phyloP scores from a whole-genome alignment of 2,888 invertebrate species.

The Belgica antarctica region DNA sequence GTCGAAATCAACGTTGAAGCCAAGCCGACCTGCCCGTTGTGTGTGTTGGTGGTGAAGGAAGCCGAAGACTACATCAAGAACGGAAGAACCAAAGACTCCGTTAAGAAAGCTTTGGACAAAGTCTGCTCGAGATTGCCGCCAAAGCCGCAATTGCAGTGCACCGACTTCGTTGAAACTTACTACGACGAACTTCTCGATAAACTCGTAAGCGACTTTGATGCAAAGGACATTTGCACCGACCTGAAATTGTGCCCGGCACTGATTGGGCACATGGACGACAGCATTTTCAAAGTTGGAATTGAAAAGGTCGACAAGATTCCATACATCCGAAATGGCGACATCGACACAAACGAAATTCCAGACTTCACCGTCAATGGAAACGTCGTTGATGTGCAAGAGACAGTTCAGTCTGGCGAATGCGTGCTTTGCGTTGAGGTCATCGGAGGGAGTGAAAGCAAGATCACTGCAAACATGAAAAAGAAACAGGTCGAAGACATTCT shows the following conservation, averaged over 20 bases:
- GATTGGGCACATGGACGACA: conserved; percentile 48
- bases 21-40: conserved; percentile 75
- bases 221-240: conserved; percentile 74
- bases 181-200: conserved; percentile 73
- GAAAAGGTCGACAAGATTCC: conserved; percentile 45
- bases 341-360: conserved; percentile 65
- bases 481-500: conserved; percentile 51
- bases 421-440: conserved; percentile 51
- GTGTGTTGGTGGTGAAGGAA: conserved; percentile 76
- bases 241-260: conserved; percentile 66
- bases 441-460: conserved; percentile 50
- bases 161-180: conserved; percentile 73
- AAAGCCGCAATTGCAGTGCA: conserved; percentile 66
- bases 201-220: conserved; percentile 71
- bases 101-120: conserved; percentile 66
- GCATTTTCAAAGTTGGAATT: conserved; percentile 45
- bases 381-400: conserved; percentile 47
- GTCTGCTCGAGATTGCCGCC: conserved; percentile 69
- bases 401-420: conserved; percentile 20
- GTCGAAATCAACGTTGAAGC: conserved; percentile 50
- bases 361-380: conserved; percentile 62
- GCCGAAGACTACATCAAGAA: conserved; percentile 70
- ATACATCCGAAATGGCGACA: conserved; percentile 33
- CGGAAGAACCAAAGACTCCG: conserved; percentile 71
- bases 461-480: conserved; percentile 48